phyloP scores from a whole-genome alignment of 2,888 invertebrate species.

The Ormia ochracea region DNA sequence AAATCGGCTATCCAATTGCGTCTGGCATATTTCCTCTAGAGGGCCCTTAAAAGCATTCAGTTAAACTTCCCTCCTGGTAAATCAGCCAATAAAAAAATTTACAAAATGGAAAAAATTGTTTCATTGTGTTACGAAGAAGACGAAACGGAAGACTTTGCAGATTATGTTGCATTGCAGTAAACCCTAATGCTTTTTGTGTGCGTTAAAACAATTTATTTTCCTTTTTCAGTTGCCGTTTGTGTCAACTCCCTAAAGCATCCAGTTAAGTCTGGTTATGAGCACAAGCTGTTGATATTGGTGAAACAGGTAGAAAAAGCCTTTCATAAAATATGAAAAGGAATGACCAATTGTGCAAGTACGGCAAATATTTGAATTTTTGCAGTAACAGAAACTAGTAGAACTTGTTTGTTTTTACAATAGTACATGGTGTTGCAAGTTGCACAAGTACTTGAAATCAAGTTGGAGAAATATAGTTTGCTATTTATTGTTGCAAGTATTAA shows the following conservation, averaged over 20 bases:
- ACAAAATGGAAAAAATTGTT: conserved; percentile 8
- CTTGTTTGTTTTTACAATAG: conserved; percentile 30
- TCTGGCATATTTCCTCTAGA: not conserved
- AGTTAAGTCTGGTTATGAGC: conserved; percentile 1
- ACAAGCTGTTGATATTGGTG: not conserved
- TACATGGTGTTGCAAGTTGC: not conserved
- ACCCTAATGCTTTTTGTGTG: conserved; percentile 24
- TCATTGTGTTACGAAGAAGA: not conserved
- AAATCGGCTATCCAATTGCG: not conserved
- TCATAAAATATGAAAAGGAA: not conserved
- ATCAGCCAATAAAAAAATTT: not conserved
- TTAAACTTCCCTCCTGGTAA: not conserved
- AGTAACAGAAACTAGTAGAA: conserved; percentile 32
- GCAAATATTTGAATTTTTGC: conserved; percentile 27
- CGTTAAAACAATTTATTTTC: conserved; percentile 18
- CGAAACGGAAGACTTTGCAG: conserved; percentile 8
- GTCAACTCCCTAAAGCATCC: not conserved
- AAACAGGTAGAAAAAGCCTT: conserved; percentile 10
- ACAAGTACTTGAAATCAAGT: conserved; percentile 4
- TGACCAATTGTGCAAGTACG: conserved; percentile 26
- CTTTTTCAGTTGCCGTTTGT: not conserved
- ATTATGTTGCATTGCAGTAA: conserved; percentile 50
- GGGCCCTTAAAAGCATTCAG: not conserved
- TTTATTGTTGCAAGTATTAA: no score
- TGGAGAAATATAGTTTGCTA: not conserved